Base-by-base conservation (phyloP, 2,888 invertebrate species). In the Vandiemenella viatica region DNA sequence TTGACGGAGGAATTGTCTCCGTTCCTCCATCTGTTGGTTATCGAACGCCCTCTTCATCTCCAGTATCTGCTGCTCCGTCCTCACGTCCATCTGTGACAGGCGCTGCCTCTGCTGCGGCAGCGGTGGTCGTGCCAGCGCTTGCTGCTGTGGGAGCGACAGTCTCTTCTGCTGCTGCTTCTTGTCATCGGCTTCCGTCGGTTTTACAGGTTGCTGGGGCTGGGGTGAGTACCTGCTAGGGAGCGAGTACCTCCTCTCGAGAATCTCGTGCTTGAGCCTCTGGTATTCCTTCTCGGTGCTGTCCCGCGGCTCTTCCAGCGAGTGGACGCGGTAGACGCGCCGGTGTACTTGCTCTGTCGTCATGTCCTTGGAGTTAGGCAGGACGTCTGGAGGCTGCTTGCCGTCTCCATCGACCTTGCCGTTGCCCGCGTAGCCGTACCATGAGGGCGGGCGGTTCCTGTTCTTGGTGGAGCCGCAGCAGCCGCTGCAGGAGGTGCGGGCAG, bases 161-260 rank as follows among this genome's bases (percentile, higher is more conserved):
- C 49, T 18, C 22, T 40, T 49, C n/a, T 40, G 22, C 7, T 49
- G 44, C 13, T 45, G 4, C 5, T 21, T 7, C 20, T n/a, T 23
- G 16, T n/a, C 13, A 4, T 32, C 32, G n/a, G 38, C 16, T 15
- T 15, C 19, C 5, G 57, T 60, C 57, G 45, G n/a, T n/a, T n/a
- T n/a, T n/a, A n/a, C n/a, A n/a, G n/a, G n/a, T n/a, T n/a, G n/a
- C n/a, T n/a, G n/a, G n/a, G n/a, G n/a, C n/a, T n/a, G n/a, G n/a
- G n/a, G n/a, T n/a, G n/a, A n/a, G n/a, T n/a, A n/a, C n/a, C n/a
- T n/a, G n/a, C n/a, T n/a, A n/a, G n/a, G n/a, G n/a, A n/a, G n/a
- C 13, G 32, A 32, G 32, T 13, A n/a, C 5, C 32, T 32, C 5
- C 32, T 32, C 32, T 32, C 32, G 10, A n/a, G 10, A 2, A 32